Conservation (phyloP, 2,888 invertebrate species). For the Pomacea canaliculata region DNA sequence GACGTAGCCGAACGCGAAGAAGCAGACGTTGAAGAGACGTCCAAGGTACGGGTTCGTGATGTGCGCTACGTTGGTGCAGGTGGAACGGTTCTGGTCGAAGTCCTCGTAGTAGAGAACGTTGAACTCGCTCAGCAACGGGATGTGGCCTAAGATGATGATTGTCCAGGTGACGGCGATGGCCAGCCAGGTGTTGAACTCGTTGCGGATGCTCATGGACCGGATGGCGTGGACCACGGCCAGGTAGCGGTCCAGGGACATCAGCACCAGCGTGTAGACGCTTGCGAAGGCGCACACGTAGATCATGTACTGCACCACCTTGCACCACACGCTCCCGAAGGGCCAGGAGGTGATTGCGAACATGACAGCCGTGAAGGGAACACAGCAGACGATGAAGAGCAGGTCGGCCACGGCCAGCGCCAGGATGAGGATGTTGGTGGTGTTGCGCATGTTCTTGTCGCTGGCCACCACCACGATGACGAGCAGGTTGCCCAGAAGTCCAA, state of each 20-base stretch:
- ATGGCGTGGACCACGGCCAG: slow-evolving; percentile 70
- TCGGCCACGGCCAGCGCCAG: slow-evolving; percentile 92
- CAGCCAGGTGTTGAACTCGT: slow-evolving; percentile 84
- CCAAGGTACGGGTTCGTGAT: not conserved
- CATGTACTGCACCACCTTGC: slow-evolving; percentile 90
- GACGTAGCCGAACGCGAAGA: slow-evolving; percentile 89
- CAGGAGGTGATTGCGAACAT: slow-evolving; percentile 88
- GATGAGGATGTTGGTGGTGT: slow-evolving; percentile 91
- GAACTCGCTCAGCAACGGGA: slow-evolving; percentile 61
- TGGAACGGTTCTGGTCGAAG: slow-evolving; percentile 49
- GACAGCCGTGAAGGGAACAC: slow-evolving; percentile 93
- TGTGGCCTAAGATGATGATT: slow-evolving; percentile 74
- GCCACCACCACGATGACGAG: slow-evolving; percentile 90
- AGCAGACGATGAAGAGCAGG: slow-evolving; percentile 90
- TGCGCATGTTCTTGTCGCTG: slow-evolving; percentile 91
- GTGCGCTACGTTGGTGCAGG: slow-evolving; percentile 53
- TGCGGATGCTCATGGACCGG: slow-evolving; percentile 85
- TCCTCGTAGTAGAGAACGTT: slow-evolving; percentile 67
- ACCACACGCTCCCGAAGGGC: slow-evolving; percentile 92
- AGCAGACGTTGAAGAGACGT: slow-evolving; percentile 54
- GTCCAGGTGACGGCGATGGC: slow-evolving; percentile 86
- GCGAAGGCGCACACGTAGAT: slow-evolving; percentile 89
- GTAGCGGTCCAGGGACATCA: slow-evolving; percentile 24
- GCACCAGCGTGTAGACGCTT: slow-evolving; percentile 25
- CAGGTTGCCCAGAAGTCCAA: slow-evolving; percentile 90